Base-by-base conservation (phyloP, 2,113 vertebrate species). In the Hippoglossus stenolepis region DNA sequence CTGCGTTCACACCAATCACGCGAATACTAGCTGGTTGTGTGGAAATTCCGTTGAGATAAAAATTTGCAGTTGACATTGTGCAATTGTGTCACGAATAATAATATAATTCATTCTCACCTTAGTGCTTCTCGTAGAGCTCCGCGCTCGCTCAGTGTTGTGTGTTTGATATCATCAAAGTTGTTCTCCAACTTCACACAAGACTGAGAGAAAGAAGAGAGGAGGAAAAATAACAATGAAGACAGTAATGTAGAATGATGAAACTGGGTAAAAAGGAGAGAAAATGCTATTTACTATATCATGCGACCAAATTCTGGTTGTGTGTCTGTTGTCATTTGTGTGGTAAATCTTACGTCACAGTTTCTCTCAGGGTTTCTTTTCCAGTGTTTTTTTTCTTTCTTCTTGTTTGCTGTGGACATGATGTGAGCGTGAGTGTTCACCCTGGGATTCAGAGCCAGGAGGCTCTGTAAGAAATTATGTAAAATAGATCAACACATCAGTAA, bases 81-180 rank as follows among this genome's bases (percentile, higher is more conserved):
- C 7, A 14, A 23, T 49, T 20, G 20, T 40, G 20, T 11, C 14
- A 28, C 7, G 63, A 18, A 51, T 18, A 18, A 18, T 18, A 51
- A 2, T 59, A 59, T 59, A 28, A 54, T 65, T 60, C 80, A 64
- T 90, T 93, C 95, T 97, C 94, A 99, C 98, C 97, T 98, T 92
- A 96, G 84, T 89, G 96, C 96, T 94, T 97, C 97, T 92, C 96
- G 93, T 73, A 98, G 96, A 75, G 97, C 97, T 90, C 96, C 96
- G 74, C 96, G 92, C 83, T 98, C 97, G 70, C 97, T 95, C 87
- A 97, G 93, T 85, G 97, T 98, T 17, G 96, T 97, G 93, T 97
- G 97, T 95, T 93, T 93, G 77, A 93, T 93, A 90, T 99, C 97
- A 82, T 98, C 96, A 93, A 98, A 99, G 96, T 99, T 99, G 95